Evolutionary conservation across 2,797 vertebrate species (phyloP).

Genomic region (Pteropus rufus): DNA sequence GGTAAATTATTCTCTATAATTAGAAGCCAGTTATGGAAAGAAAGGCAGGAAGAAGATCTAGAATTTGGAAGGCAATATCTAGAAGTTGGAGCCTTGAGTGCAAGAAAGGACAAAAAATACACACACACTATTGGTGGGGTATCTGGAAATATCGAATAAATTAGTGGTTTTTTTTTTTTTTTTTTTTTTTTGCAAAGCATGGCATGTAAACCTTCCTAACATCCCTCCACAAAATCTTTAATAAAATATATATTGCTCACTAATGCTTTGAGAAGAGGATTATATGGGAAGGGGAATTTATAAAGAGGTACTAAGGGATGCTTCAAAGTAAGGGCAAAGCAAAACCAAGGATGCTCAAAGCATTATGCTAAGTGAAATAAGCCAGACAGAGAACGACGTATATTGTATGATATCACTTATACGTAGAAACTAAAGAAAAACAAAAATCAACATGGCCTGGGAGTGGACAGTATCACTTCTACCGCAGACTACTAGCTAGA

Average conservation of each 20-base stretch:
- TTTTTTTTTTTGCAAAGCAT: neutral
- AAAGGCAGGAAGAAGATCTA: neutral
- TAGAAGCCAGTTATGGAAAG: neutral
- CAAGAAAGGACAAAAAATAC: neutral
- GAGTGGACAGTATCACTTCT: neutral
- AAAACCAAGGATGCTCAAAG: neutral
- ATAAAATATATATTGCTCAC: neutral
- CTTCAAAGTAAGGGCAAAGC: neutral
- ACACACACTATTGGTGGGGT: fast-evolving
- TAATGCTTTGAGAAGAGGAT: neutral
- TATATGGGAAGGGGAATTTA: neutral
- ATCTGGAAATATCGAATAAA: neutral
- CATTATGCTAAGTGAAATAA: neutral
- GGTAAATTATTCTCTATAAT: neutral
- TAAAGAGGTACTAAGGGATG: neutral
- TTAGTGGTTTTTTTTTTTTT: neutral
- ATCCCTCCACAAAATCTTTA: neutral
- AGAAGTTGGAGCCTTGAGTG: neutral
- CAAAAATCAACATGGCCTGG: neutral
- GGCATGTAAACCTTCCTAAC: neutral
- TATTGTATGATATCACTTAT: no score
- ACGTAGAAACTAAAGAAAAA: neutral
- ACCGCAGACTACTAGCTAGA: neutral
- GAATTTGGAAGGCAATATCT: neutral
- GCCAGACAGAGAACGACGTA: neutral